Evolutionary conservation across 2,113 vertebrate species (phyloP).

Genomic region (Cnemophilus loriae): DNA sequence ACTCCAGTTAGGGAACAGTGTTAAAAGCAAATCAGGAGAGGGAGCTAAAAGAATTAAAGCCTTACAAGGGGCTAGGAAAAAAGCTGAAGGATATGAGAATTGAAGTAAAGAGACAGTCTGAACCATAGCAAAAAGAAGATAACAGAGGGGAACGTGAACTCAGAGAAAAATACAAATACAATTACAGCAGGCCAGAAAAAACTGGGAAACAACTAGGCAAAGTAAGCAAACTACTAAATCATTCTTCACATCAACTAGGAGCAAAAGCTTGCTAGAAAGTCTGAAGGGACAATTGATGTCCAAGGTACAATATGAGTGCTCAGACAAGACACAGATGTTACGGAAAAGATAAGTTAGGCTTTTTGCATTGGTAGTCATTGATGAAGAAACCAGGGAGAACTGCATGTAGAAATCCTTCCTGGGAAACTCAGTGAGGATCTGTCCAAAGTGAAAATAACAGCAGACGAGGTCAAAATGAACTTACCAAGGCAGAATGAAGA

Average conservation of each 20-base stretch:
- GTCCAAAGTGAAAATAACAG: background rate
- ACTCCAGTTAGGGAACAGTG: background rate
- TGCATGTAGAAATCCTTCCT: background rate
- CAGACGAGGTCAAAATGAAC: background rate
- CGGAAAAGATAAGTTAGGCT: background rate
- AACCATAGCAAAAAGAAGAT: background rate
- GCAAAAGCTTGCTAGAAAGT: background rate
- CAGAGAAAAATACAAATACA: background rate
- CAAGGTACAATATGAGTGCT: background rate
- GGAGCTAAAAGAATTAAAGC: background rate
- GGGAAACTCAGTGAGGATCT: background rate
- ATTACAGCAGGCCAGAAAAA: background rate
- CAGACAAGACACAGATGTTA: background rate
- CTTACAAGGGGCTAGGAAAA: background rate
- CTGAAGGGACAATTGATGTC: background rate
- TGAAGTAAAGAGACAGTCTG: background rate
- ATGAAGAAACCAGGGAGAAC: background rate
- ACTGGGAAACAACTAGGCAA: background rate
- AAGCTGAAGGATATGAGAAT: background rate
- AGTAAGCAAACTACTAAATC: background rate
- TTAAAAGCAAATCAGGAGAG: background rate
- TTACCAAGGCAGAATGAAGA: background rate
- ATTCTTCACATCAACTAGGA: background rate
- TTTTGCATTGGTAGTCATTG: background rate
- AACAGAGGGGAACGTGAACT: background rate